Evolutionary conservation across 2,888 invertebrate genomes (phyloP), one percentile per base, ranked within the genome.

Genomic region (Resseliella maxima): DNA sequence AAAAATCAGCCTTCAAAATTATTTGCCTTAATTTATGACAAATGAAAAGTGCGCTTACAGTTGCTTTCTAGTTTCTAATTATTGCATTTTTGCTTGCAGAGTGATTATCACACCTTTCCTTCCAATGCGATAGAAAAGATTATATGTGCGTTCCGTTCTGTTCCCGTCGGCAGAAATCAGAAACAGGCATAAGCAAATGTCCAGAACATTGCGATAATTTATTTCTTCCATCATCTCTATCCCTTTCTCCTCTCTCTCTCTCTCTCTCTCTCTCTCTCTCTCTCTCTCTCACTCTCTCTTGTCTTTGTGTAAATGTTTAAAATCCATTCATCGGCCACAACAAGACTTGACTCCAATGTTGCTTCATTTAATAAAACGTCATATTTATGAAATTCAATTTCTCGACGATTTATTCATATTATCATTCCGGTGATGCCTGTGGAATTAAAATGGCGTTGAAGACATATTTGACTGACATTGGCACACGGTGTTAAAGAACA

Each of bases 41-140:
- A 59, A 50, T 50, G 46, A 50, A 50, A 50, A 18, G 2, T 18
- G 18, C 18, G 59, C 59, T 59, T 12, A 18, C 2, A 59, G 59
- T 24, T 5, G 50, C 3, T 24, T 59, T 59, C 59, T 59, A 59
- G 59, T 59, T 59, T 59, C 59, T 59, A 59, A 59, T 59, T 59
- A 59, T 59, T 50, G 18, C 46, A 18, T 50, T 50, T 18, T 50
- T 12, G 46, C n/a, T n/a, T 24, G n/a, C 18, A 2, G 12, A 3
- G 59, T 59, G n/a, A 59, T 59, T 59, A 59, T 59, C 59, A 59
- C 59, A 59, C 59, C 59, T 59, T 59, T 59, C 59, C 5, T 59
- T 3, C 24, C 59, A 3, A 59, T 12, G 59, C 6, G 59, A 59
- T 50, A 18, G 2, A 3, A 59, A 59, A 59, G 24, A 59, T 59